Evolutionary conservation across 2,113 vertebrate genomes (phyloP).

Genomic region (Vidua chalybeata): DNA sequence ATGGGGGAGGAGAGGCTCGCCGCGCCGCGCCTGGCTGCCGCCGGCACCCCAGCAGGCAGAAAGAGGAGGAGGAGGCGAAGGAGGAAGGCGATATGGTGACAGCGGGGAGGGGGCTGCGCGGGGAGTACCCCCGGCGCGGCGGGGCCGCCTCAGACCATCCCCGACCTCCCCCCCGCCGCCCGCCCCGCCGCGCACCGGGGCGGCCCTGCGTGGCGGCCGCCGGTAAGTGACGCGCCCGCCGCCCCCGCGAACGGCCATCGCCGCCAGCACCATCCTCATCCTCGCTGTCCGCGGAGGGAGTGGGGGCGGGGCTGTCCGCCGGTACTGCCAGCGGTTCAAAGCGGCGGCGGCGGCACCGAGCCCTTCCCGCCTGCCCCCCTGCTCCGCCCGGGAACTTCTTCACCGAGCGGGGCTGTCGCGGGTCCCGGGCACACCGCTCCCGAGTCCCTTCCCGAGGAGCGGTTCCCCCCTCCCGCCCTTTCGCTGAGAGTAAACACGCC

Average conservation of each 20-base stretch:
- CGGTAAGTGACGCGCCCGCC: constrained; percentile 27
- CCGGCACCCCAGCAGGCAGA: constrained; percentile 29
- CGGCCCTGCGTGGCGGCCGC: background rate
- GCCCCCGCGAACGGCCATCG: background rate
- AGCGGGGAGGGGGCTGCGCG: background rate
- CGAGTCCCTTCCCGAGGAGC: background rate
- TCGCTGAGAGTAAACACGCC: background rate
- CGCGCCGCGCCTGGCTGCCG: constrained; percentile 41
- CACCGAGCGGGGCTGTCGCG: background rate
- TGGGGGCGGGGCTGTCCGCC: background rate
- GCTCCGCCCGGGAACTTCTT: constrained; percentile 22
- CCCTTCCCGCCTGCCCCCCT: background rate
- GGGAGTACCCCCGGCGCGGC: background rate
- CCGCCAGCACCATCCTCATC: background rate
- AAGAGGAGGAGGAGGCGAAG: background rate
- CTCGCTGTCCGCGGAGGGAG: background rate
- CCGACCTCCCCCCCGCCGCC: background rate
- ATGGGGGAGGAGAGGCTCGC: constrained; percentile 68
- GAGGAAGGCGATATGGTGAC: background rate
- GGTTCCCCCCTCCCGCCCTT: background rate
- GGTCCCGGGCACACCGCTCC: background rate
- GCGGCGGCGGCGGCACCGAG: background rate
- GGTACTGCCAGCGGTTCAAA: background rate
- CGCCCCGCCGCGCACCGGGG: background rate
- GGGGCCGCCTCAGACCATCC: background rate